Conservation (phyloP, 2,888 invertebrate genomes). For the Hipparchia sbordonii region DNA sequence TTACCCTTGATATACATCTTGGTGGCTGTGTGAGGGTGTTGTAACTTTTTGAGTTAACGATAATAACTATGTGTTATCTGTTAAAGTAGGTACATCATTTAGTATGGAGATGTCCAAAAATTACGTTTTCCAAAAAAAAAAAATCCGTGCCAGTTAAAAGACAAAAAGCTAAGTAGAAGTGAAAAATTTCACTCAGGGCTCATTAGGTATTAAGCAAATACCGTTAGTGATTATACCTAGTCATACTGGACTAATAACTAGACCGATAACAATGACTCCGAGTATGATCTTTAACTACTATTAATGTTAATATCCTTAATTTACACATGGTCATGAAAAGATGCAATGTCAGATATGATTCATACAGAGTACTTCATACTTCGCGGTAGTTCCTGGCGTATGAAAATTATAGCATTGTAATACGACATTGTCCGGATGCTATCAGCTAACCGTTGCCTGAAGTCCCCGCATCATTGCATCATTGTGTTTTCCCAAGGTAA, state of each 20-base stretch:
- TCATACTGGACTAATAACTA: background rate
- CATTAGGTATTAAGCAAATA: too few species aligned
- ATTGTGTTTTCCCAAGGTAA: constrained; percentile 33
- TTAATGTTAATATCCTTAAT: background rate
- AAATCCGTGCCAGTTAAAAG: too few species aligned
- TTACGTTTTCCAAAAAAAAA: too few species aligned
- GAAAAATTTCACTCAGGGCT: too few species aligned
- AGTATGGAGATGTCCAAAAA: too few species aligned
- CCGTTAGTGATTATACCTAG: background rate
- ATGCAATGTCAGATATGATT: constrained; percentile 30
- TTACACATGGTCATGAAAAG: constrained; percentile 18
- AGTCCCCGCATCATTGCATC: constrained; percentile 35
- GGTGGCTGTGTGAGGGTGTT: too few species aligned
- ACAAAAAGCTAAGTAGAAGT: too few species aligned
- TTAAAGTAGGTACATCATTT: too few species aligned
- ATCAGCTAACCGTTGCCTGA: constrained; percentile 34
- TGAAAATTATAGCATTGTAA: constrained; percentile 37
- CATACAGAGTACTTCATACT: constrained; percentile 34
- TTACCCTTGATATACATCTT: too few species aligned
- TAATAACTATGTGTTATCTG: too few species aligned
- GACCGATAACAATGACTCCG: background rate
- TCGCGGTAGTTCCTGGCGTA: constrained; percentile 36
- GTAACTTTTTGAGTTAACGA: too few species aligned
- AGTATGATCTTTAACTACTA: background rate
- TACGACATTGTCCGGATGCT: constrained; percentile 27